A percentile compares a stretch with the other conserved stretches of the same genome.
Conservation (phyloP, 2,113 vertebrate genomes). For the Ancistrus triradiatus region DNA sequence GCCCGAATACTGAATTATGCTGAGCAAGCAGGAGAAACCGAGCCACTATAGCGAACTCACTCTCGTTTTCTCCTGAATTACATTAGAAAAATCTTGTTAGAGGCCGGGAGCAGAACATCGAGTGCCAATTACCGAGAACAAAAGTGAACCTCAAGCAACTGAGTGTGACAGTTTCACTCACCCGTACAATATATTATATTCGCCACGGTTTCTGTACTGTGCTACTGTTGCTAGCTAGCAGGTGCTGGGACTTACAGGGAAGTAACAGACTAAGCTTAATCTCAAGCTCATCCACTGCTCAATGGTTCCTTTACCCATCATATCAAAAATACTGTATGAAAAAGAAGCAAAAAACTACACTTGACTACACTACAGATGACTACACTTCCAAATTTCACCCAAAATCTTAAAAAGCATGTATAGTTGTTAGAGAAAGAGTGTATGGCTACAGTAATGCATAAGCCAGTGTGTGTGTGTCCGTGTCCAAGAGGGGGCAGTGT, state of each 20-base stretch:
- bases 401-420: not conserved
- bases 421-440: not conserved
- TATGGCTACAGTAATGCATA: not conserved
- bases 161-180: not conserved
- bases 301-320: no score
- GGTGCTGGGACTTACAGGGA: no score
- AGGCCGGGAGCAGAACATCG: conserved; percentile 20
- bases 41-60: no score
- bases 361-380: no score
- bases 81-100: conserved; percentile 13
- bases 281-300: no score
- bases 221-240: not conserved
- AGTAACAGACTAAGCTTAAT: no score
- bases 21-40: conserved; percentile 28
- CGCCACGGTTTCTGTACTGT: not conserved
- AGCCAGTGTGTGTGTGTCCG: not conserved
- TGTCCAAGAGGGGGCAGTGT: conserved; percentile 1
- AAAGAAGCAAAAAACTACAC: no score
- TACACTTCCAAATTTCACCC: not conserved
- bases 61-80: not conserved
- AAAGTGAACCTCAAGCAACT: conserved; percentile 11
- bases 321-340: no score
- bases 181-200: not conserved
- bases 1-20: conserved; percentile 35
- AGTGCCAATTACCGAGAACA: conserved; percentile 32